Conservation (phyloP, 2,113 vertebrate species). For the Xerus inauris region DNA sequence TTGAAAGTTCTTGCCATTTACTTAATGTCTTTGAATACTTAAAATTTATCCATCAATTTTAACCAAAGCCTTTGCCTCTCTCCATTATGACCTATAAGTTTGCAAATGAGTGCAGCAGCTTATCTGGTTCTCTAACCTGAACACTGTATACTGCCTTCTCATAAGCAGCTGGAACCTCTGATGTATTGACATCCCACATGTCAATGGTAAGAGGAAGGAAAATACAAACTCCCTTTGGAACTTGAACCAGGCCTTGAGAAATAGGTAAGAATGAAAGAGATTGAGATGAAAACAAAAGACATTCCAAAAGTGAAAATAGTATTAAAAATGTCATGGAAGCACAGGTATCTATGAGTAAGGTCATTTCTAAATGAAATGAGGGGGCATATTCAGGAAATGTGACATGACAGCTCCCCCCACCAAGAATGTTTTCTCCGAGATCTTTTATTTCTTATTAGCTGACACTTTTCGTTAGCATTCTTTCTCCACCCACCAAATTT, state of each 20-base stretch:
- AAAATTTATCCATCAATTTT: background rate
- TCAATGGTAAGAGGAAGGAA: background rate
- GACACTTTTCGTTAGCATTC: conserved; percentile 2
- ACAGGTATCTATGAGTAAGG: background rate
- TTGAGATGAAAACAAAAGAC: background rate
- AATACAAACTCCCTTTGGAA: conserved; percentile 23
- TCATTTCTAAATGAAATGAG: background rate
- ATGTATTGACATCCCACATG: background rate
- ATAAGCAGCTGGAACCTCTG: background rate
- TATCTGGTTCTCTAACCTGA: background rate
- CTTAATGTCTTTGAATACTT: conserved; percentile 2
- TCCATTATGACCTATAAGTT: conserved; percentile 15
- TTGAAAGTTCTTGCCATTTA: background rate
- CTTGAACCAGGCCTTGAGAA: background rate
- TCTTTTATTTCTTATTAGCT: background rate
- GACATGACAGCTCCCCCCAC: background rate
- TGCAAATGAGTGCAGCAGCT: background rate
- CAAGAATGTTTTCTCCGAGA: background rate
- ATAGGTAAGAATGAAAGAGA: background rate
- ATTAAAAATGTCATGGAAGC: background rate
- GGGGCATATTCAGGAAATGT: background rate
- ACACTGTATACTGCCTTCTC: background rate
- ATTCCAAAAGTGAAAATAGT: background rate
- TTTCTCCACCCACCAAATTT: conserved; percentile 45
- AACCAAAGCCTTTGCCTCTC: background rate